Conservation (phyloP, 2,888 invertebrate species). For the Osedax fenrisi region DNA sequence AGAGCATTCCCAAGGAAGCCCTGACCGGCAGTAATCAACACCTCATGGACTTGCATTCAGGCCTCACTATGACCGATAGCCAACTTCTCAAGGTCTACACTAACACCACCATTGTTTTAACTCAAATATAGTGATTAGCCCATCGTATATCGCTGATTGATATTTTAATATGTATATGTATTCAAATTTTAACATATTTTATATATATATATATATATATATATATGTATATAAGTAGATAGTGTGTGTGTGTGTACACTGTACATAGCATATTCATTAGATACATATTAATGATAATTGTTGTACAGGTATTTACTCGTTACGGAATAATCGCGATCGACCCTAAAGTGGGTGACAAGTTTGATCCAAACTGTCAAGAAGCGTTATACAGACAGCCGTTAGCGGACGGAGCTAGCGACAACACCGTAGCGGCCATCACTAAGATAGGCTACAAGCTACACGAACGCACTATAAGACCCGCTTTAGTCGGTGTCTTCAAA, state of each 20-base stretch:
- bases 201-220: too few species aligned
- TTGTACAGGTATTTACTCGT: conserved; percentile 44
- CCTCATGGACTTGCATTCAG: conserved; percentile 62
- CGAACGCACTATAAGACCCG: conserved; percentile 83
- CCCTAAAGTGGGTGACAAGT: conserved; percentile 73
- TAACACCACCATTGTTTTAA: too few species aligned
- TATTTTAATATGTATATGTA: too few species aligned
- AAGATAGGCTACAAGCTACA: conserved; percentile 90
- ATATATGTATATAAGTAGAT: too few species aligned
- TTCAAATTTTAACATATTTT: too few species aligned
- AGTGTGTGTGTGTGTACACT: too few species aligned
- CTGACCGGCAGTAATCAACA: conserved; percentile 58
- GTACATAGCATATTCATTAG: too few species aligned
- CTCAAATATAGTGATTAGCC: too few species aligned
- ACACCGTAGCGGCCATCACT: conserved; percentile 78
- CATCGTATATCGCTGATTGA: too few species aligned
- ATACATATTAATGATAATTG: too few species aligned
- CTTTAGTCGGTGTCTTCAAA: conserved; percentile 74
- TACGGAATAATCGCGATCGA: conserved; percentile 78
- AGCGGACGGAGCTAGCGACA: conserved; percentile 59
- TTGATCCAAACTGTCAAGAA: conserved; percentile 90
- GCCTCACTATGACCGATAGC: conserved; percentile 74
- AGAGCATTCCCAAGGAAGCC: conserved; percentile 43
- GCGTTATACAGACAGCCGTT: conserved; percentile 75
- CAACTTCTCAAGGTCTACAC: conserved; percentile 61